Percentiles rank a stretch among this genome's conserved stretches.
Conservation (phyloP, 2,888 invertebrate genomes). For the Crepidodera aurea region DNA sequence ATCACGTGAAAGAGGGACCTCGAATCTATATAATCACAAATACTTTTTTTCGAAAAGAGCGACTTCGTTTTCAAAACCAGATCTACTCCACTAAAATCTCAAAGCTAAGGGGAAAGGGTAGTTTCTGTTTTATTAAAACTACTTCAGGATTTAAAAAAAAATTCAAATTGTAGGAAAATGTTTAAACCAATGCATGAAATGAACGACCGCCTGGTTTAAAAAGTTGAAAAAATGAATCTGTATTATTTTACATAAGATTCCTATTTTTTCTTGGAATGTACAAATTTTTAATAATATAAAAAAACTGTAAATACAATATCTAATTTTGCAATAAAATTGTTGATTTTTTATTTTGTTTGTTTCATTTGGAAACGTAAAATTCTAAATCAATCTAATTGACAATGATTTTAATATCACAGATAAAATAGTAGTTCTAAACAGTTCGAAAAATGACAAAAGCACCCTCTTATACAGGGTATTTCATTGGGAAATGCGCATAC, state of each 20-base stretch:
- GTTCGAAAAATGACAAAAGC: no score
- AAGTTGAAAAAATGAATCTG: conserved; percentile 27
- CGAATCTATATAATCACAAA: no score
- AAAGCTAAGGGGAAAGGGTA: neutral
- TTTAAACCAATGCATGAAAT: neutral
- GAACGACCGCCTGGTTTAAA: neutral
- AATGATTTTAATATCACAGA: no score
- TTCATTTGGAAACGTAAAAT: no score
- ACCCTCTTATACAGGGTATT: no score
- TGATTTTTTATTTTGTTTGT: conserved; percentile 32
- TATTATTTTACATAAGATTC: conserved; percentile 37
- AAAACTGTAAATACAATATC: conserved; percentile 36
- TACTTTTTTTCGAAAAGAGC: no score
- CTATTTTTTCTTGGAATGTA: conserved; percentile 34
- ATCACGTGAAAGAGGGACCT: no score
- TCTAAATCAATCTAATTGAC: no score
- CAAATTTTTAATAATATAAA: conserved; percentile 39
- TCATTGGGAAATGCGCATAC: no score
- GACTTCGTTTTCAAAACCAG: no score
- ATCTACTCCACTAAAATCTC: no score
- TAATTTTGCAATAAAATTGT: conserved; percentile 41
- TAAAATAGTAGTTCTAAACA: no score
- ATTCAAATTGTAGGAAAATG: neutral
- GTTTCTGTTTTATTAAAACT: neutral
- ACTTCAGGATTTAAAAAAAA: neutral